Conservation (phyloP, 2,113 vertebrate species). For the Thamnaconus septentrionalis region DNA sequence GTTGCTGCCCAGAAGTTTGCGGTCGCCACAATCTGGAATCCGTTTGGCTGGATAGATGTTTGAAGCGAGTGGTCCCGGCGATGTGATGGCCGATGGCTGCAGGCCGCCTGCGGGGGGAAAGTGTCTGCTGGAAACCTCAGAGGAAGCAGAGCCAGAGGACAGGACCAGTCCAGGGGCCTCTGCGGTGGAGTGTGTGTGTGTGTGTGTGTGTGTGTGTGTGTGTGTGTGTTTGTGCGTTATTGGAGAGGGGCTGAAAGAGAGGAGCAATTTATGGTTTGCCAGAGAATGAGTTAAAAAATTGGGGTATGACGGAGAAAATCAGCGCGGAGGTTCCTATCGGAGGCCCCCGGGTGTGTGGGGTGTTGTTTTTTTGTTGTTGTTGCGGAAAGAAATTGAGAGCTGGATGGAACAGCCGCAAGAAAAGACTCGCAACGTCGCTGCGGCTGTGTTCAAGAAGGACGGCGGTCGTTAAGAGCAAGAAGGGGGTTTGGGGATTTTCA, state of each 20-base stretch:
- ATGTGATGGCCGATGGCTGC: slow-evolving; percentile 46
- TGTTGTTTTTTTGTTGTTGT: neutral
- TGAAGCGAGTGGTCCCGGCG: slow-evolving; percentile 60
- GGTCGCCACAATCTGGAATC: slow-evolving; percentile 64
- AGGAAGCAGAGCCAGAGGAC: neutral
- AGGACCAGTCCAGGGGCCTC: no score
- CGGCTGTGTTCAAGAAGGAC: neutral
- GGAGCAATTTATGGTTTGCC: slow-evolving; percentile 51
- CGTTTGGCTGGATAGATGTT: slow-evolving; percentile 66
- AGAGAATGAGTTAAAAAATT: slow-evolving; percentile 31
- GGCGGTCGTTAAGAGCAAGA: slow-evolving; percentile 1
- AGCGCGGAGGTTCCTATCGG: slow-evolving; percentile 32
- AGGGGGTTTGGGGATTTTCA: slow-evolving; percentile 15
- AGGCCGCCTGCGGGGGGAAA: slow-evolving; percentile 17
- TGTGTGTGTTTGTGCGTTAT: neutral
- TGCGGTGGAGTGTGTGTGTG: no score
- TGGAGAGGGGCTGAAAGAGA: slow-evolving; percentile 24
- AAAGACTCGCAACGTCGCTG: slow-evolving; percentile 35
- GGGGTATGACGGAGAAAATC: slow-evolving; percentile 46
- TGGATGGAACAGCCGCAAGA: slow-evolving; percentile 31
- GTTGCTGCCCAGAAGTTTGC: slow-evolving; percentile 41
- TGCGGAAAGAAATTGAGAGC: slow-evolving; percentile 15
- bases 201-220: no score
- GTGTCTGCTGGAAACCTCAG: slow-evolving; percentile 27
- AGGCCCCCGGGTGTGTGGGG: slow-evolving; percentile 4